A percentile compares a stretch with the other conserved stretches of the same genome.
Conservation (phyloP, 2,113 vertebrate species). For the Plotosus lineatus region DNA sequence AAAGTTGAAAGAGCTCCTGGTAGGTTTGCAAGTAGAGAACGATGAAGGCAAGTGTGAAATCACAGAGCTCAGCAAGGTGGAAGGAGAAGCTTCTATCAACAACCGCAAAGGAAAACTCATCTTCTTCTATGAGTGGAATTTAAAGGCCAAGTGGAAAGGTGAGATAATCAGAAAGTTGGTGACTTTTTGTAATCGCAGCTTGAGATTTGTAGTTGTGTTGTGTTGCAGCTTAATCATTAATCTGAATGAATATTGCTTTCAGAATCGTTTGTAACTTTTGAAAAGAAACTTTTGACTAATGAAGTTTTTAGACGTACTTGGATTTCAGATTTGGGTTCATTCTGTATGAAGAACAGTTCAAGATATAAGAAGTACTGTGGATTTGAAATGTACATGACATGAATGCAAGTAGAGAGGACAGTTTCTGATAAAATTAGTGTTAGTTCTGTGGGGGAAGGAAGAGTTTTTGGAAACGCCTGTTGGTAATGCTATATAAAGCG, state of each 20-base stretch:
- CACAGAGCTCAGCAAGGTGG: conserved; percentile 88
- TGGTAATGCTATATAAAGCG: too few relatives aligned
- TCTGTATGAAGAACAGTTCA: not conserved
- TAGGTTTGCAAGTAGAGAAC: conserved; percentile 80
- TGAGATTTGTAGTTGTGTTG: not conserved
- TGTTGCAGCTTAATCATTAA: not conserved
- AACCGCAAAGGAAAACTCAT: conserved; percentile 98
- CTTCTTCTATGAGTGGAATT: conserved; percentile 95
- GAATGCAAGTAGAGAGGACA: not conserved
- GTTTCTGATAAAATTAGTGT: not conserved
- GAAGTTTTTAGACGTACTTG: too few relatives aligned
- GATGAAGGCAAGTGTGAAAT: conserved; percentile 88
- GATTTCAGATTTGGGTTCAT: too few relatives aligned
- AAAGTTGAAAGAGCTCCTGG: conserved; percentile 84
- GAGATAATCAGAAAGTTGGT: conserved; percentile 41
- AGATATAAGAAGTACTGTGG: not conserved
- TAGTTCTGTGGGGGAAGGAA: too few relatives aligned
- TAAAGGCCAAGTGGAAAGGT: conserved; percentile 91
- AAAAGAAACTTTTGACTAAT: too few relatives aligned
- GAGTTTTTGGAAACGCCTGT: too few relatives aligned
- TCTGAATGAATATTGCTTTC: too few relatives aligned
- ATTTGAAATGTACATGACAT: not conserved
- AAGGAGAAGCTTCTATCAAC: conserved; percentile 96
- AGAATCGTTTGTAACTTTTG: not conserved
- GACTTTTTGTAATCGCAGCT: not conserved